Conservation (phyloP, 2,888 invertebrate genomes). For the Lymantria dispar region DNA sequence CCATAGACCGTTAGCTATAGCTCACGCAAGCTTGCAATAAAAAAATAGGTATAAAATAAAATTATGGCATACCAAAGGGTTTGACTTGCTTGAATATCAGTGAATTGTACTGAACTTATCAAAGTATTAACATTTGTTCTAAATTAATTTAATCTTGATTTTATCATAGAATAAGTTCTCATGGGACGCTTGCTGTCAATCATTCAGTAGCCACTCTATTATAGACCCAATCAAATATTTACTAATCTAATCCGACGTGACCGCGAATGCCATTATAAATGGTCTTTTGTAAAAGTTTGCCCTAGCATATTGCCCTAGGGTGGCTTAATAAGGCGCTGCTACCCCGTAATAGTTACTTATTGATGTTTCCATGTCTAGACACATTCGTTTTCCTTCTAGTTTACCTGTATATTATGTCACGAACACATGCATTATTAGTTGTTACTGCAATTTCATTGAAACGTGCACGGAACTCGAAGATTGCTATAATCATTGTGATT, state of each 20-base stretch:
- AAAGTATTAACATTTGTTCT: slow-evolving; percentile 27
- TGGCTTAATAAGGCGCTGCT: slow-evolving; percentile 55
- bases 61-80: slow-evolving; percentile 9
- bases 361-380: slow-evolving; percentile 68
- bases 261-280: slow-evolving; percentile 70
- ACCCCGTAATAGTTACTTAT: slow-evolving; percentile 66
- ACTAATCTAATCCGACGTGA: slow-evolving; percentile 71
- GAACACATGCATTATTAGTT: slow-evolving; percentile 58
- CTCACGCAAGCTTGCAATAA: slow-evolving; percentile 32
- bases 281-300: slow-evolving; percentile 58
- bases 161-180: slow-evolving; percentile 37
- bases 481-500: slow-evolving; percentile 42
- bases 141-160: slow-evolving; percentile 32
- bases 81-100: slow-evolving; percentile 9
- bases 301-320: slow-evolving; percentile 57
- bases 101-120: slow-evolving; percentile 5
- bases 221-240: slow-evolving; percentile 75
- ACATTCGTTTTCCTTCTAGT: slow-evolving; percentile 42
- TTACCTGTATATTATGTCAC: slow-evolving; percentile 67
- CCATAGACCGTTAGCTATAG: slow-evolving; percentile 27
- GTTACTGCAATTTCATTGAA: slow-evolving; percentile 49
- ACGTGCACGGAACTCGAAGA: slow-evolving; percentile 22
- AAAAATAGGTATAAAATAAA: slow-evolving; percentile 21
- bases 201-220: slow-evolving; percentile 59
- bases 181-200: slow-evolving; percentile 67